Evolutionary conservation across 2,113 vertebrate species (phyloP), one percentile per base, ranked within the genome.

Genomic region (Polyodon spathula): DNA sequence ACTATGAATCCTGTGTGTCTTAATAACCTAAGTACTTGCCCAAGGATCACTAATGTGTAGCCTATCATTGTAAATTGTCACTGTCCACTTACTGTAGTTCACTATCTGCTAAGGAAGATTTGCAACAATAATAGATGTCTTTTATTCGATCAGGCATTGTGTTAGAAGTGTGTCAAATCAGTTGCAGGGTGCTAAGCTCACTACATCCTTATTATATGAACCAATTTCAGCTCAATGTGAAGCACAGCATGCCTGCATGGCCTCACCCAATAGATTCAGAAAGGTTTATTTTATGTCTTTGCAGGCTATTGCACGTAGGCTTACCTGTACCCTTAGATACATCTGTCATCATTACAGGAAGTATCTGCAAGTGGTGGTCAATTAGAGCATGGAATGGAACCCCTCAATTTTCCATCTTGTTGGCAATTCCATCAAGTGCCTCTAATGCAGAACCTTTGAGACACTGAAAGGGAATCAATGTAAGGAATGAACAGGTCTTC

Each of bases 1-100:
- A 37, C 17, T 43, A 55, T 60, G 43, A 53, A 43, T 54, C 15
- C 14, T 12, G 27, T 62, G 6, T 56, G 42, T 50, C 54, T 43
- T 56, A 27, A 61, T 51, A 46, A 66, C 55, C 44, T 61, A n/a
- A 61, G 6, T 38, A 27, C 58, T 61, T 50, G 43, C 51, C 59
- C 52, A 65, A 48, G 40, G 58, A 60, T 46, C 58, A 61, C 53
- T 56, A 48, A 61, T 60, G 54, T 61, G 42, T 61, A 56, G 42
- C 37, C 38, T 42, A 37, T 56, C 14, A 58, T 14, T 40, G 56
- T 61, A 66, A 66, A 66, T 66, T 66, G 53, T 27, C n/a, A 8
- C 42, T 50, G 43, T 40, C 64, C 44, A 56, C 59, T 51, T 52
- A 57, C 14, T 39, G 44, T 54, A 42, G 42, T 61, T 52, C 44